phyloP scores from a whole-genome alignment of 2,888 invertebrate species.

The Reticulitermes lucifugus region DNA sequence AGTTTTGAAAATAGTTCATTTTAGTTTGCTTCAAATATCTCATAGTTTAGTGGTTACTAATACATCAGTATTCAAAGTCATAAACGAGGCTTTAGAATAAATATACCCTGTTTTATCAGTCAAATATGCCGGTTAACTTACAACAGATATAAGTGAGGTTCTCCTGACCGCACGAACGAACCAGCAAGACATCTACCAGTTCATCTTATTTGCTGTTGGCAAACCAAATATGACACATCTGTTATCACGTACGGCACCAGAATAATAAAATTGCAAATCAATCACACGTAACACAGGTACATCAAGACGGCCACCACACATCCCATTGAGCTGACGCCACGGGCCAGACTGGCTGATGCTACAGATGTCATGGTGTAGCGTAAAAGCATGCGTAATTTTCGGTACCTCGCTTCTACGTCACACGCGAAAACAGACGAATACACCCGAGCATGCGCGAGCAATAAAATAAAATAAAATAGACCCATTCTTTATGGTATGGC shows the following conservation, averaged over 20 bases:
- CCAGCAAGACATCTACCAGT: conserved; percentile 8
- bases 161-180: background rate
- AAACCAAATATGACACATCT: background rate
- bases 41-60: too few species aligned
- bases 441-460: conserved; percentile 1
- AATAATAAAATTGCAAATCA: background rate
- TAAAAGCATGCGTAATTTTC: conserved; percentile 18
- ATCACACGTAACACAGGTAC: background rate
- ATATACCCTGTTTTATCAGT: too few species aligned
- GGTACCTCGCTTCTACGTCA: conserved; percentile 3
- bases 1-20: too few species aligned
- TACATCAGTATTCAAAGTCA: too few species aligned
- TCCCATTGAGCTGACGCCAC: background rate
- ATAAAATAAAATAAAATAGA: background rate
- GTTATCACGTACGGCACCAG: background rate
- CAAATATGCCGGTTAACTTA: background rate
- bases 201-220: background rate
- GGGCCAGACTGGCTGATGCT: conserved; percentile 14
- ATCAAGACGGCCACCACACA: background rate
- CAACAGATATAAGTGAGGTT: background rate
- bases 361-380: conserved; percentile 13
- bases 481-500: background rate
- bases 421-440: conserved; percentile 19
- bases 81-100: too few species aligned
- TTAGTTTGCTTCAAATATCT: too few species aligned